Evolutionary conservation across 2,888 invertebrate species (phyloP).

Genomic region (Gymnocheta viridis): DNA sequence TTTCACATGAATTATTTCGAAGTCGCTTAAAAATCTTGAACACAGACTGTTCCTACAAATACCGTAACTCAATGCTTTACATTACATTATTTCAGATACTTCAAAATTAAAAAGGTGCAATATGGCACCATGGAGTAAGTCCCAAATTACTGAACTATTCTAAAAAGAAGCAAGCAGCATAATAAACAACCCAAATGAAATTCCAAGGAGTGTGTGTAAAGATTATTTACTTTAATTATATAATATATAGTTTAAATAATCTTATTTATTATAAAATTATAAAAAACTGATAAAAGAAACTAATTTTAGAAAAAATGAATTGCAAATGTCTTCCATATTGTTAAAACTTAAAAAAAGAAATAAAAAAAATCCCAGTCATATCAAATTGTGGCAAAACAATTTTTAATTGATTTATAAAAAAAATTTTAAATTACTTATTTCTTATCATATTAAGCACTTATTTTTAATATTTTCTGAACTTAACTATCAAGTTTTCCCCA

Average conservation of each 20-base stretch:
- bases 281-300: conserved; percentile 48
- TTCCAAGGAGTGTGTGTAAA: conserved; percentile 66
- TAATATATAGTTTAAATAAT: conserved; percentile 47
- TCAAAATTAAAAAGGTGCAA: conserved; percentile 94
- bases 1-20: too few species aligned
- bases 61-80: not conserved
- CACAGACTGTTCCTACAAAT: not conserved
- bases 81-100: conserved; percentile 86
- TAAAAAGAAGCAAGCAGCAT: conserved; percentile 4
- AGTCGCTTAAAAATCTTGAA: too few species aligned
- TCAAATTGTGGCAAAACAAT: conserved; percentile 52
- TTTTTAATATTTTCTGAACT: conserved; percentile 51
- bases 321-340: conserved; percentile 80
- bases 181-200: conserved; percentile 14
- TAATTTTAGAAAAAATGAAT: conserved; percentile 71
- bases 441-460: conserved; percentile 55
- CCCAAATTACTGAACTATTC: not conserved
- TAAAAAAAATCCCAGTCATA: conserved; percentile 52
- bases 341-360: conserved; percentile 72
- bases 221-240: conserved; percentile 61
- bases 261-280: conserved; percentile 47
- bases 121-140: conserved; percentile 94
- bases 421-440: conserved; percentile 44
- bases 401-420: conserved; percentile 49
- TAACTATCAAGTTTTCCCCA: conserved; percentile 63